phyloP scores from a whole-genome alignment of 2,113 vertebrate genomes.

The Cricetomys ansorgei region DNA sequence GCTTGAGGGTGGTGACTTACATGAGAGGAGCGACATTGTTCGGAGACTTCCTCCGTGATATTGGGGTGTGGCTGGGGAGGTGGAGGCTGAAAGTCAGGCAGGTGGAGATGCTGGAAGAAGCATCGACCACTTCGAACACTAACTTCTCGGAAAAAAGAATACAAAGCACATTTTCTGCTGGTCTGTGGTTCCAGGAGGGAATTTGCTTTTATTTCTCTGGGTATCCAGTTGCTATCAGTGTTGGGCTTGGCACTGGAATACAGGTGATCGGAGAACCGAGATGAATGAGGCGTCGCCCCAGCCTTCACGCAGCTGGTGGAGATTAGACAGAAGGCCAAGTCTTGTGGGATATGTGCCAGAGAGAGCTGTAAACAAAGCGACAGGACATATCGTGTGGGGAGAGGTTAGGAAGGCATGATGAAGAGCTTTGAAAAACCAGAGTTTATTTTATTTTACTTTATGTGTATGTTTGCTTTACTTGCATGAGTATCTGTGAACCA shows the following conservation, averaged over 20 bases:
- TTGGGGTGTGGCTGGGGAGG: not conserved
- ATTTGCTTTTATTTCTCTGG: conserved; percentile 12
- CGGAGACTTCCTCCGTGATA: not conserved
- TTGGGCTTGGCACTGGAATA: conserved; percentile 4
- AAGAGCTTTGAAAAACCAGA: not conserved
- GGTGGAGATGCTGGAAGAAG: conserved; percentile 35
- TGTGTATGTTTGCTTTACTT: not conserved
- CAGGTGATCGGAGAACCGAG: not conserved
- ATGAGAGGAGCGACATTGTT: not conserved
- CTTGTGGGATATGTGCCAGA: not conserved
- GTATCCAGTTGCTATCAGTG: conserved; percentile 16
- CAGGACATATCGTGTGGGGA: not conserved
- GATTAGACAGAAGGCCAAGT: not conserved
- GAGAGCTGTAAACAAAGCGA: not conserved
- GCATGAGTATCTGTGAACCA: not conserved
- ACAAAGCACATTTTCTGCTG: not conserved
- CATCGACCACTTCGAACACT: not conserved
- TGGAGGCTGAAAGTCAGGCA: conserved; percentile 36
- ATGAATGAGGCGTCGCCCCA: not conserved
- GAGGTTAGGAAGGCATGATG: not conserved
- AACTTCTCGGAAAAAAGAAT: conserved; percentile 18
- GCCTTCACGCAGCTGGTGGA: conserved; percentile 16
- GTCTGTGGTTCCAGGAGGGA: conserved; percentile 28
- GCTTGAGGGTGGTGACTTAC: not conserved
- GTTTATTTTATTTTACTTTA: not conserved